Percentiles rank a stretch among this genome's conserved stretches.
These are phyloP conservation scores for Diadema setosum DNA, from an alignment of 35 echinoderm and acorn worm genomes.

Conservation along the genomic window DNA sequence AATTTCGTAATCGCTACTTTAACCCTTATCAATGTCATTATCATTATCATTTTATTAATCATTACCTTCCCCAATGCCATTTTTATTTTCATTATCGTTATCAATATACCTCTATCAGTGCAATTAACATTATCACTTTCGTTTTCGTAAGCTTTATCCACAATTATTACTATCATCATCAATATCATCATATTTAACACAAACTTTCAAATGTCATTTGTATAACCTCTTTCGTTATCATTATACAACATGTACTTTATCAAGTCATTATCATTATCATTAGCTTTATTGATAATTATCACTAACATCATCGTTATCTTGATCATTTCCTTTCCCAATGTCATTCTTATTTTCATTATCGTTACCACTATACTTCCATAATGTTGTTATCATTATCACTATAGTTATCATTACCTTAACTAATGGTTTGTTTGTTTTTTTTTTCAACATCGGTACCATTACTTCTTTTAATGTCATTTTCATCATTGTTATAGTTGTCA, in stretches of 20 bases:
- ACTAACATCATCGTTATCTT: not conserved
- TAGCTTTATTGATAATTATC: not conserved
- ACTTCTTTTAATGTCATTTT: not conserved
- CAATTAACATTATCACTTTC: too few species aligned
- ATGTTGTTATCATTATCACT: not conserved
- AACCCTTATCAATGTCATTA: not conserved
- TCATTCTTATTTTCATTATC: not conserved
- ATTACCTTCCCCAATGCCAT: not conserved
- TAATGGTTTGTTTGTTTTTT: not conserved
- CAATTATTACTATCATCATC: too few species aligned
- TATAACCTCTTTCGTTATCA: not conserved
- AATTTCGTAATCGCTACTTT: too few species aligned
- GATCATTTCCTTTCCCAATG: not conserved
- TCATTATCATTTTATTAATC: too few species aligned
- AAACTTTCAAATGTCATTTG: too few species aligned
- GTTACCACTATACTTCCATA: not conserved
- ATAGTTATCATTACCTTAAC: not conserved
- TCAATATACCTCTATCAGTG: too few species aligned
- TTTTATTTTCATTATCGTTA: too few species aligned
- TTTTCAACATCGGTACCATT: too few species aligned
- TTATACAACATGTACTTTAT: not conserved
- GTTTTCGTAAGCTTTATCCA: too few species aligned
- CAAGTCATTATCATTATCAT: not conserved
- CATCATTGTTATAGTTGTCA: too few species aligned
- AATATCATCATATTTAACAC: too few species aligned